Evolutionary conservation across 2,888 invertebrate genomes (phyloP).

Genomic region (Charanyca ferruginea): DNA sequence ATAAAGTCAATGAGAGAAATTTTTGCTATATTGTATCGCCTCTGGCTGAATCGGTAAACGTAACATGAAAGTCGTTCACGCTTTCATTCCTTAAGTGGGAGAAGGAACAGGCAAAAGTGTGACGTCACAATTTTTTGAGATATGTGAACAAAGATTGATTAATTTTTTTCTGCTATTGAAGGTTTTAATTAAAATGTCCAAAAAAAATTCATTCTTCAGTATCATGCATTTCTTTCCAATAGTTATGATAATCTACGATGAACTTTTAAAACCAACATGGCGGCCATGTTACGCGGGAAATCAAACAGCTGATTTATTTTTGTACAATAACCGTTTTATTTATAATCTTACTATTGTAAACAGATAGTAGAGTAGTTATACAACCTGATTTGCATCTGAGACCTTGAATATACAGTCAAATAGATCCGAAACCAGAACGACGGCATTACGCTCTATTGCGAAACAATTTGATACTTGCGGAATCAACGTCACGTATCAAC

Average conservation of each 20-base stretch:
- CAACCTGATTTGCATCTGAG: slow-evolving; percentile 74
- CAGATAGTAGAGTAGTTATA: slow-evolving; percentile 62
- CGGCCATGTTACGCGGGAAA: slow-evolving; percentile 13
- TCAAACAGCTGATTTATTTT: slow-evolving; percentile 15
- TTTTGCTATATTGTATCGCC: slow-evolving; percentile 50
- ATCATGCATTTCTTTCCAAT: not conserved
- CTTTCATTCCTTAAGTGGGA: slow-evolving; percentile 43
- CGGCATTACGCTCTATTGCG: slow-evolving; percentile 76
- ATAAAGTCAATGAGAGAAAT: slow-evolving; percentile 56
- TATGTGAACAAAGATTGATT: not conserved
- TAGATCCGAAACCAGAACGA: slow-evolving; percentile 75
- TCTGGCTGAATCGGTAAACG: slow-evolving; percentile 46
- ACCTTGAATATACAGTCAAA: slow-evolving; percentile 76
- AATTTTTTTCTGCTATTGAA: not conserved
- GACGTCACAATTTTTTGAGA: slow-evolving; percentile 17
- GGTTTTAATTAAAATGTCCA: not conserved
- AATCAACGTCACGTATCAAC: slow-evolving; percentile 33
- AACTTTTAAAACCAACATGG: slow-evolving; percentile 5
- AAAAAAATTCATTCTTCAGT: not conserved
- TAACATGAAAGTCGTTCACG: slow-evolving; percentile 39
- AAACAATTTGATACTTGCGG: slow-evolving; percentile 67
- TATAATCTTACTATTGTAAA: slow-evolving; percentile 48
- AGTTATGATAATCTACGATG: too few relatives aligned
- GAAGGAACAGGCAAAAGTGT: slow-evolving; percentile 21
- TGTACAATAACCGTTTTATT: slow-evolving; percentile 9